Conservation (phyloP, 2,113 vertebrate genomes). For the Mirza zaza region DNA sequence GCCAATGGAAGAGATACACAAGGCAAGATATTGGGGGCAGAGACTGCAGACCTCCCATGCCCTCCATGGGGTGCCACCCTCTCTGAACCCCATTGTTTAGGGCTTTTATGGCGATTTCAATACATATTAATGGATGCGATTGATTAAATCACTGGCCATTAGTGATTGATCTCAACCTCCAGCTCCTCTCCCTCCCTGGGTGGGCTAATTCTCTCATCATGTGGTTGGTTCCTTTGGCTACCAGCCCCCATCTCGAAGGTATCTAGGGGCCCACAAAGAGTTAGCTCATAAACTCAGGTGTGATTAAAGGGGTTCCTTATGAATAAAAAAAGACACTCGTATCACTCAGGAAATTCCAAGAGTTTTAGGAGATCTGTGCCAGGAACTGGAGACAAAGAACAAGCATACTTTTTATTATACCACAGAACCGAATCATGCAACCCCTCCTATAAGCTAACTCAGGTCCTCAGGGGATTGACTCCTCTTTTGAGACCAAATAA, state of each 20-base stretch:
- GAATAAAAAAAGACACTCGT: neutral
- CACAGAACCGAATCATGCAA: neutral
- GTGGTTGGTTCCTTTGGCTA: neutral
- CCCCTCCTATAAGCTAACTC: neutral
- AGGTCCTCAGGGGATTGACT: neutral
- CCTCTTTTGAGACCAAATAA: neutral
- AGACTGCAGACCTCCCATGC: too few species aligned
- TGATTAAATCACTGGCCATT: neutral
- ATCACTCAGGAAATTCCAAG: neutral
- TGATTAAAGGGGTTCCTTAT: neutral
- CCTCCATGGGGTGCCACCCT: rapidly evolving
- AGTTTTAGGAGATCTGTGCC: neutral
- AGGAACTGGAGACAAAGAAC: neutral
- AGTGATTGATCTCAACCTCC: neutral
- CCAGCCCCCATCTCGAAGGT: neutral
- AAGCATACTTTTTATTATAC: neutral
- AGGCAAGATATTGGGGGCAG: neutral
- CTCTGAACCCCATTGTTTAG: neutral
- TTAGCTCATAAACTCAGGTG: neutral
- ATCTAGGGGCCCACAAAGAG: neutral
- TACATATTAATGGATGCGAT: neutral
- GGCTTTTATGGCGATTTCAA: neutral
- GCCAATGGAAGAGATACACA: neutral
- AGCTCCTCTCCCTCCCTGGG: neutral
- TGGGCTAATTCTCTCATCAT: neutral